These are phyloP conservation scores for Pomatostomus ruficeps DNA, from an alignment of 2,113 vertebrate genomes.

Conservation along the genomic window DNA sequence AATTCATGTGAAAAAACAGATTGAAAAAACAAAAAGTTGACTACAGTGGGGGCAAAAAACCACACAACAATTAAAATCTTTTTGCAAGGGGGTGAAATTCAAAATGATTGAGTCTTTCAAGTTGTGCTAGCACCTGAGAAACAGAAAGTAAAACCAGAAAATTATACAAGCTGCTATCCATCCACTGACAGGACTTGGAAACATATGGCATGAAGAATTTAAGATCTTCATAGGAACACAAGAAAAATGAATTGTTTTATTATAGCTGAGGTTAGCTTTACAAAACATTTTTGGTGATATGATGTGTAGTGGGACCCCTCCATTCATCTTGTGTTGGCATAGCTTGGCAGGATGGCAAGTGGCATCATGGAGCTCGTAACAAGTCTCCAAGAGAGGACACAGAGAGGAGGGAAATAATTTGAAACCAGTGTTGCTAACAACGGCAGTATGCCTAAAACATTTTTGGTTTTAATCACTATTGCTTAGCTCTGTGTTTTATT, in stretches of 20 bases:
- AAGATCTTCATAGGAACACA: neutral
- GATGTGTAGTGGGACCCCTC: neutral
- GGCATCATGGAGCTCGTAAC: neutral
- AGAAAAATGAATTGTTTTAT: neutral
- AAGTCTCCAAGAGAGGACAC: neutral
- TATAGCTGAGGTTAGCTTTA: neutral
- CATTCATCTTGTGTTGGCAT: neutral
- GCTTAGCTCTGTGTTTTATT: neutral
- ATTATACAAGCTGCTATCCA: neutral
- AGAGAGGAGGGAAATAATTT: neutral
- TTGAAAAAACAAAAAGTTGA: neutral
- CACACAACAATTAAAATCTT: neutral
- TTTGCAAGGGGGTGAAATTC: neutral
- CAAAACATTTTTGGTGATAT: neutral
- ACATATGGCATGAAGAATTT: neutral
- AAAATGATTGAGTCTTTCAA: neutral
- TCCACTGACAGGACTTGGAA: neutral
- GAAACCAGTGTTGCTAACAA: neutral
- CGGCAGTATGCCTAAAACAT: neutral
- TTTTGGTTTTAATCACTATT: neutral
- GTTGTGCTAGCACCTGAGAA: neutral
- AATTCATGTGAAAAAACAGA: neutral
- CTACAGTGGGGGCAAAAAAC: fast-evolving
- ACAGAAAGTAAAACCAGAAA: neutral
- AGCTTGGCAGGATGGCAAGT: neutral